Conservation (phyloP, 2,113 vertebrate genomes). For the Bos taurus region ARS-UCD2.0 NC_037339.1:28110001-28110500, state of each 20-base stretch:
- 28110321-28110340: neutral
- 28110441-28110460: neutral
- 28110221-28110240: neutral
- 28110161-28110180: neutral
- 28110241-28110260: neutral
- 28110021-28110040: neutral
- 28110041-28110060: neutral
- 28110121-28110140: neutral
- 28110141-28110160: neutral
- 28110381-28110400: neutral
- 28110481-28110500: neutral
- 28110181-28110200: neutral
- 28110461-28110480: neutral
- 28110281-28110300: neutral
- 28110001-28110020: neutral
- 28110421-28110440: neutral
- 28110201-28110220: neutral
- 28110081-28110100: neutral
- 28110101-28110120: neutral
- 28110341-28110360: neutral
- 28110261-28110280: neutral
- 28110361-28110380: neutral
- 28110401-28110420: neutral
- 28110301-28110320: neutral
- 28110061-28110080: neutral